These are phyloP conservation scores for Tinamus major DNA, from an alignment of 2,797 vertebrate genomes.

Conservation along the genomic window DNA sequence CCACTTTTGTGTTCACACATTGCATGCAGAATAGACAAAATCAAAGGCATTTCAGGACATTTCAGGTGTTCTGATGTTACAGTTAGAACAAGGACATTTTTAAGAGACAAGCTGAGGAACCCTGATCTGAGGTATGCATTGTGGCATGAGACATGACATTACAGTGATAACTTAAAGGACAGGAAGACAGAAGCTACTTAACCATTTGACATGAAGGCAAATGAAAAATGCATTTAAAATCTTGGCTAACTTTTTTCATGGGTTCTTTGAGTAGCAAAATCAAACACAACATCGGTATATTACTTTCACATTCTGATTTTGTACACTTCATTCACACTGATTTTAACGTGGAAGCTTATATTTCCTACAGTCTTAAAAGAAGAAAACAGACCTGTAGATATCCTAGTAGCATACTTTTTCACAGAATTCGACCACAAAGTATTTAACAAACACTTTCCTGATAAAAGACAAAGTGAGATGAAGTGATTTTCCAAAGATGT, in stretches of 20 bases:
- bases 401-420: background rate
- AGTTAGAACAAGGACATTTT: background rate
- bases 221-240: background rate
- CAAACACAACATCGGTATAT: background rate
- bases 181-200: background rate
- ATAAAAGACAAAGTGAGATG: background rate
- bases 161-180: background rate
- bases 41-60: background rate
- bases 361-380: background rate
- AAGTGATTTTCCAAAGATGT: background rate
- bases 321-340: background rate
- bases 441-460: background rate
- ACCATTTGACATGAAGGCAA: background rate
- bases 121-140: rapidly evolving
- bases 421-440: background rate
- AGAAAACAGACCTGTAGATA: background rate
- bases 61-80: background rate
- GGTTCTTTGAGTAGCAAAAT: background rate
- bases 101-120: background rate
- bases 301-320: background rate
- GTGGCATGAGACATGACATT: background rate
- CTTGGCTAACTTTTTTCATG: background rate
- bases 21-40: background rate
- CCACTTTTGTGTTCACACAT: background rate
- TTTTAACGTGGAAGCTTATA: background rate